These are phyloP conservation scores for Hyperoplus lanceolatus DNA, from an alignment of 2,797 vertebrate genomes.

Conservation along the genomic window DNA sequence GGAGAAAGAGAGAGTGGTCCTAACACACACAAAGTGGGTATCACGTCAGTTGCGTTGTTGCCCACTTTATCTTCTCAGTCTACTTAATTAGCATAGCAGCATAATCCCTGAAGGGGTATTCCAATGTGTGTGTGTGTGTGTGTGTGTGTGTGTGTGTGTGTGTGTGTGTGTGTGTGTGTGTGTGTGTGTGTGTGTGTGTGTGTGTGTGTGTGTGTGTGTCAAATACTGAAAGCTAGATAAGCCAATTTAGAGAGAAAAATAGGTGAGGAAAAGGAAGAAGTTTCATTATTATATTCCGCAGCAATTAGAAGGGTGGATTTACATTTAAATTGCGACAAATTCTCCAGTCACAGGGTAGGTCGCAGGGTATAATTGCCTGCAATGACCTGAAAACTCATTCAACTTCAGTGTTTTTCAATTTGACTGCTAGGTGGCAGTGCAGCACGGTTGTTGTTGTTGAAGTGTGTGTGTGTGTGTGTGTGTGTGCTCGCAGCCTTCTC, in stretches of 20 bases:
- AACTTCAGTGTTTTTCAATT: conserved; percentile 32
- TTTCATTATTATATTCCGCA: conserved; percentile 2
- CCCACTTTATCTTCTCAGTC: conserved; percentile 67
- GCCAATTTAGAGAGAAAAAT: conserved; percentile 8
- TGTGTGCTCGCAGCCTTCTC: conserved; percentile 12
- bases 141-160: no score
- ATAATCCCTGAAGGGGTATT: no score
- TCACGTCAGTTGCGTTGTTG: conserved; percentile 44
- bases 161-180: no score
- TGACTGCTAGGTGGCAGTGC: conserved; percentile 78
- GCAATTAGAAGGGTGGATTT: conserved; percentile 1
- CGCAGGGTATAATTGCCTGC: background rate
- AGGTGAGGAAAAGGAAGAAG: background rate
- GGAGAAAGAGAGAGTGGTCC: conserved; percentile 55
- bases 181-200: no score
- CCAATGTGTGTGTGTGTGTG: conserved; percentile 38
- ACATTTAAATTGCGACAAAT: conserved; percentile 15
- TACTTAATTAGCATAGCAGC: conserved; percentile 49
- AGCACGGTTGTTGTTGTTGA: conserved; percentile 26
- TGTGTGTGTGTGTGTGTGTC: background rate
- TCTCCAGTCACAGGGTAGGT: background rate
- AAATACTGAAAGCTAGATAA: background rate
- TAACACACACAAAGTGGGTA: conserved; percentile 35
- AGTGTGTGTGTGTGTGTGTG: background rate
- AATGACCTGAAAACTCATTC: conserved; percentile 12